These are phyloP conservation scores for Zaprionus gabonicus DNA, from an alignment of 1,140 invertebrate species.

Conservation along the genomic window DNA sequence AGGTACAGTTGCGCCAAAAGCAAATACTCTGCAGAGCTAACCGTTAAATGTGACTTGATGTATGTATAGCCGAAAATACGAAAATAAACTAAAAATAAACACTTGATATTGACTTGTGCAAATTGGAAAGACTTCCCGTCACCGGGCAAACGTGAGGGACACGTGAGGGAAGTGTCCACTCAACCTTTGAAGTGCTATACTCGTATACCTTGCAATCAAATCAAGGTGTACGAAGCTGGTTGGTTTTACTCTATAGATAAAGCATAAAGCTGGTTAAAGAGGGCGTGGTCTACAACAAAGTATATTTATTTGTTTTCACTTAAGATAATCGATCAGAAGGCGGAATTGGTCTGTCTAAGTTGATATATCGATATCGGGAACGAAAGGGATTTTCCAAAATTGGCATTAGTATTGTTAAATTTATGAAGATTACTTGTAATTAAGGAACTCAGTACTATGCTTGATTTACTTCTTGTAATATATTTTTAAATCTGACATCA, in stretches of 20 bases:
- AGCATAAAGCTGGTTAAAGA: neutral
- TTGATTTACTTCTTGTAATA: too few species aligned
- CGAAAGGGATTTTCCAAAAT: neutral
- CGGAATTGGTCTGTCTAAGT: neutral
- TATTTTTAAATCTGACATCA: neutral
- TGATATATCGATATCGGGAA: neutral
- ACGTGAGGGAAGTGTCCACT: constrained; percentile 52
- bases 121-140: neutral
- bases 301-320: neutral
- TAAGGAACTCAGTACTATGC: neutral
- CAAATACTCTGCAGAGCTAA: constrained; percentile 52
- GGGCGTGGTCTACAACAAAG: neutral
- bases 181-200: constrained; percentile 4
- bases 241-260: neutral
- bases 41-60: constrained; percentile 71
- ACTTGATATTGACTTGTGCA: constrained; percentile 67
- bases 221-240: neutral
- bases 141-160: constrained; percentile 55
- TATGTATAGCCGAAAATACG: constrained; percentile 62
- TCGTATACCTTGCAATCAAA: neutral
- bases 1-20: constrained; percentile 71
- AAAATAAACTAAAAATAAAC: constrained; percentile 58
- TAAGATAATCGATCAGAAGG: neutral
- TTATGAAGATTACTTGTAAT: neutral
- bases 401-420: neutral